Base-by-base conservation (phyloP, 2,888 invertebrate species). In the Silvanus unidentatus region DNA sequence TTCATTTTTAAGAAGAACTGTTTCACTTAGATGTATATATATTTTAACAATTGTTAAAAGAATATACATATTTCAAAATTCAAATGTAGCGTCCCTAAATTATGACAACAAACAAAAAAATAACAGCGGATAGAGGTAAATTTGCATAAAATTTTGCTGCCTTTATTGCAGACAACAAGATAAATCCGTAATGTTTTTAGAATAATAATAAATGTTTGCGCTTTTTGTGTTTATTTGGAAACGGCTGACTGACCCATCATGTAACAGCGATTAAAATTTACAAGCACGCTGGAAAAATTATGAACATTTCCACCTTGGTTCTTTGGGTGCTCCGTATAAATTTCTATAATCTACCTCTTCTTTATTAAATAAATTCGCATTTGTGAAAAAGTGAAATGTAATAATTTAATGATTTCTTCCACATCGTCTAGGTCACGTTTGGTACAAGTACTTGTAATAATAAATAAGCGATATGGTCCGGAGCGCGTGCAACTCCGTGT, bases 391-490 rank as follows among this genome's bases (percentile, higher is more conserved):
- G 52, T 56, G 57, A 60, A 60, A 55, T 53, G 62, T 57, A 59
- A 66, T 67, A 68, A 66, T 65, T 67, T 65, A 65, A 60, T 62
- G 64, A 65, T 65, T 64, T 65, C 66, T 62, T 63, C 62, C 66
- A 22, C 32, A 65, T 66, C 64, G 68, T 65, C 65, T 66, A 63
- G 66, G 68, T 69, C 68, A 70, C 69, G 68, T 69, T 69, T 65
- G 57, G 59, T 59, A 61, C 66, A 60, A 66, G 64, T 62, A 68
- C 66, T 65, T 64, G 69, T 64, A 69, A 63, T 63, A 66, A 70
- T 70, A 70, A 70, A 70, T 69, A 69, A 68, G 64, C 69, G 70
- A 70, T 70, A 70, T 70, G 69, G 69, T 68, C 65, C 64, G 65
- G 57, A 69, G 66, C 68, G 69, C 69, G 70, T 69, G 70, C 69